Conservation (phyloP, 2,797 vertebrate genomes). For the Tadarida brasiliensis region DNA sequence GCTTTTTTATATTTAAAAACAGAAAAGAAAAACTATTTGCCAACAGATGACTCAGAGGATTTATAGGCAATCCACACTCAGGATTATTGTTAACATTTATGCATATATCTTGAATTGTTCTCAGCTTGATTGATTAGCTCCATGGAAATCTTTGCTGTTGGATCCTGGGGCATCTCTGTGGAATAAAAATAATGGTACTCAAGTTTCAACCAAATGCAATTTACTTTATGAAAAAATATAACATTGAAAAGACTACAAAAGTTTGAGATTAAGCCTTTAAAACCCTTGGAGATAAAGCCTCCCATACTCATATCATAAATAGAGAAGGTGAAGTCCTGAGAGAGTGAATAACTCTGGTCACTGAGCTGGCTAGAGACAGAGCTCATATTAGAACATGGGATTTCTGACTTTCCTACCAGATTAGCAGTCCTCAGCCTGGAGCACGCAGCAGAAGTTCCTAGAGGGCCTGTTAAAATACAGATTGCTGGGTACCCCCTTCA, state of each 20-base stretch:
- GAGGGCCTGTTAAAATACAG: background rate
- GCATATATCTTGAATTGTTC: background rate
- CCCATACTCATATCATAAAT: background rate
- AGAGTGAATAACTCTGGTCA: background rate
- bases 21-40: background rate
- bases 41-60: background rate
- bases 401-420: background rate
- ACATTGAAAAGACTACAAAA: background rate
- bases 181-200: background rate
- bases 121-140: background rate
- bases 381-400: background rate
- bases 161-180: background rate
- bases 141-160: background rate
- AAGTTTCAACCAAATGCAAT: background rate
- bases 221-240: background rate
- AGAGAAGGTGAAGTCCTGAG: background rate
- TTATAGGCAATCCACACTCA: background rate
- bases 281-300: background rate
- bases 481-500: background rate
- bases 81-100: background rate
- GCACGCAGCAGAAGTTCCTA: background rate
- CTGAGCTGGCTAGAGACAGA: background rate
- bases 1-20: conserved; percentile 41
- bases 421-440: conserved; percentile 31
- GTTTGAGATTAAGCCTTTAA: background rate